phyloP scores from a whole-genome alignment of 2,797 vertebrate species.

The Muscicapa striata region DNA sequence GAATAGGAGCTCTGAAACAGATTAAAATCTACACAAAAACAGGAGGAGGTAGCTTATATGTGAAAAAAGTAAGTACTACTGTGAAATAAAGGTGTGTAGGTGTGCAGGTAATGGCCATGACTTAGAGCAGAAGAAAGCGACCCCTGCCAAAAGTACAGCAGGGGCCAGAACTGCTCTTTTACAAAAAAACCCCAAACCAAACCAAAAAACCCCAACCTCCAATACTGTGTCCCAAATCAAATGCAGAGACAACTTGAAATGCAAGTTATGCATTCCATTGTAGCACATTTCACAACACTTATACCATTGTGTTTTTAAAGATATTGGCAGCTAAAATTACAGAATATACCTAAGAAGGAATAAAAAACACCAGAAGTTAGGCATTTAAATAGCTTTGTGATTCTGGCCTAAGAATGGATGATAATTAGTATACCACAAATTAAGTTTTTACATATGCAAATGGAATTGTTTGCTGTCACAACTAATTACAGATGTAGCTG shows the following conservation, averaged over 20 bases:
- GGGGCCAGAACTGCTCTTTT: neutral
- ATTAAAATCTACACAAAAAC: neutral
- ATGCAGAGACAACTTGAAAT: neutral
- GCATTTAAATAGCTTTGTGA: neutral
- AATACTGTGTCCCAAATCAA: neutral
- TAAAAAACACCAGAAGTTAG: neutral
- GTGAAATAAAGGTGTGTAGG: neutral
- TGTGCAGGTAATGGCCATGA: neutral
- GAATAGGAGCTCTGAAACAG: neutral
- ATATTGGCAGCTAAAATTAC: neutral
- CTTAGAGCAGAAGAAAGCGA: neutral
- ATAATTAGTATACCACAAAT: neutral
- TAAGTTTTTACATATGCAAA: neutral
- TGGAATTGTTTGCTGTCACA: neutral
- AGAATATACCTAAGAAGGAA: neutral
- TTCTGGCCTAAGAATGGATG: neutral
- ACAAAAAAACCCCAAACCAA: neutral
- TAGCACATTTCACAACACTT: neutral
- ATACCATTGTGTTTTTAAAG: neutral
- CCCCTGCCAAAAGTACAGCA: neutral
- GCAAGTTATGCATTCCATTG: neutral
- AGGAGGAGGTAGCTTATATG: neutral
- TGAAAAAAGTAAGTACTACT: neutral
- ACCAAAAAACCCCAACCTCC: neutral
- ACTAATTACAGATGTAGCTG: neutral